phyloP scores from a whole-genome alignment of 2,113 vertebrate genomes.

The Carollia perspicillata region DNA sequence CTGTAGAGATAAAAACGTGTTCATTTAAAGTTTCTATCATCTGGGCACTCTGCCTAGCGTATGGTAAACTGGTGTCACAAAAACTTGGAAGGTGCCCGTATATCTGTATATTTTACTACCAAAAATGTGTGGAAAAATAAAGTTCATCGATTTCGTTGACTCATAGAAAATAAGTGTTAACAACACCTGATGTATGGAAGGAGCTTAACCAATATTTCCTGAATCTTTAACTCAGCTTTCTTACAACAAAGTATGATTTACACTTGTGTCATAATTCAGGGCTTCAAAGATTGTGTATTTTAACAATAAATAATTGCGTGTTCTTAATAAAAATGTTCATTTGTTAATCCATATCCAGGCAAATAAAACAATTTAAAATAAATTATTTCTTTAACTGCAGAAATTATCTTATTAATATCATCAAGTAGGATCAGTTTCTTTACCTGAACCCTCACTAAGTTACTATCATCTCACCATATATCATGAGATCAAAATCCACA shows the following conservation, averaged over 20 bases:
- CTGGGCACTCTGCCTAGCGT: not conserved
- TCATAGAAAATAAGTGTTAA: not conserved
- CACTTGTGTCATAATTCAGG: not conserved
- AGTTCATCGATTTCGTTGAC: not conserved
- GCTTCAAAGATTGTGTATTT: not conserved
- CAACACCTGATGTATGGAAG: not conserved
- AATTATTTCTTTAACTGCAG: not conserved
- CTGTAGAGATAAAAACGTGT: not conserved
- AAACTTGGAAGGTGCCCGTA: not conserved
- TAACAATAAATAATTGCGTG: not conserved
- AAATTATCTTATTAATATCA: not conserved
- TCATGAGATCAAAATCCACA: not conserved
- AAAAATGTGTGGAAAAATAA: conserved; percentile 13
- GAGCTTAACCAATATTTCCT: not conserved
- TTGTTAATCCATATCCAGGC: not conserved
- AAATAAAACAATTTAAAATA: not conserved
- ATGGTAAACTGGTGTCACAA: not conserved
- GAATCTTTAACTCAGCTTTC: not conserved
- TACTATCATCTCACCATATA: not conserved
- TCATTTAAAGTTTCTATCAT: not conserved
- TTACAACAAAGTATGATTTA: not conserved
- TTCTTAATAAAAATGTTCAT: not conserved
- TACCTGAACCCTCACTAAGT: not conserved
- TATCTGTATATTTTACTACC: not conserved
- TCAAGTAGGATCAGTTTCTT: not conserved